These are phyloP conservation scores for Chaenodraco wilsoni DNA, from an alignment of 2,797 vertebrate genomes.

Conservation along the genomic window DNA sequence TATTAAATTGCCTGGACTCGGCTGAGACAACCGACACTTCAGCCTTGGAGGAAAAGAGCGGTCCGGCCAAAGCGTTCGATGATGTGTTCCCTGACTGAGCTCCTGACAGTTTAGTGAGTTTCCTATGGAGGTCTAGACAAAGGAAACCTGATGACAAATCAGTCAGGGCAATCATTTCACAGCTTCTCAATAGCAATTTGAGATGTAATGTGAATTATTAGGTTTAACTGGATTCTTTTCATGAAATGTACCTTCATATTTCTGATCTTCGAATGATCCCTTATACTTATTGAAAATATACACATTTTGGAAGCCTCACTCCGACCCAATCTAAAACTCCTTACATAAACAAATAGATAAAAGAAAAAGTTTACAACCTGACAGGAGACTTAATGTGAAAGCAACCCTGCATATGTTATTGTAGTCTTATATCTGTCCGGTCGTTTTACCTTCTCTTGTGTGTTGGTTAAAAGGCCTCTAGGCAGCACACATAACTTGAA, in stretches of 20 bases:
- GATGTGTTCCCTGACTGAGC: constrained; percentile 55
- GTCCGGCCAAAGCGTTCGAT: constrained; percentile 38
- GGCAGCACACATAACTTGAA: constrained; percentile 50
- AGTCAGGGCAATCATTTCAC: constrained; percentile 18
- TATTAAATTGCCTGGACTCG: constrained; percentile 51
- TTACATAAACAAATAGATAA: constrained; percentile 19
- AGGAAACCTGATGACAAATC: constrained; percentile 47
- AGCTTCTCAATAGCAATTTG: not conserved
- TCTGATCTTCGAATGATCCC: not conserved
- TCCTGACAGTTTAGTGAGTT: constrained; percentile 63
- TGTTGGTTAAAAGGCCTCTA: constrained; percentile 50
- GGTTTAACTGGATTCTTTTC: not conserved
- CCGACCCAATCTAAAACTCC: not conserved
- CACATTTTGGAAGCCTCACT: not conserved
- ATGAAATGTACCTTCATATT: constrained; percentile 4
- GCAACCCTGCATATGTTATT: constrained; percentile 49
- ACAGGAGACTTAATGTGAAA: constrained; percentile 52
- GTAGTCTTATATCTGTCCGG: constrained; percentile 41
- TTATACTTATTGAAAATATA: not conserved
- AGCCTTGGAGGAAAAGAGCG: constrained; percentile 55
- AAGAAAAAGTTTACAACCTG: constrained; percentile 1
- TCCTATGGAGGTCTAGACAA: constrained; percentile 48
- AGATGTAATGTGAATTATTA: not conserved
- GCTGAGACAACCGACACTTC: constrained; percentile 45
- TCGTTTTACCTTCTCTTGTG: constrained; percentile 50